Base-by-base conservation (phyloP, 2,888 invertebrate species). In the Drepana falcataria region DNA sequence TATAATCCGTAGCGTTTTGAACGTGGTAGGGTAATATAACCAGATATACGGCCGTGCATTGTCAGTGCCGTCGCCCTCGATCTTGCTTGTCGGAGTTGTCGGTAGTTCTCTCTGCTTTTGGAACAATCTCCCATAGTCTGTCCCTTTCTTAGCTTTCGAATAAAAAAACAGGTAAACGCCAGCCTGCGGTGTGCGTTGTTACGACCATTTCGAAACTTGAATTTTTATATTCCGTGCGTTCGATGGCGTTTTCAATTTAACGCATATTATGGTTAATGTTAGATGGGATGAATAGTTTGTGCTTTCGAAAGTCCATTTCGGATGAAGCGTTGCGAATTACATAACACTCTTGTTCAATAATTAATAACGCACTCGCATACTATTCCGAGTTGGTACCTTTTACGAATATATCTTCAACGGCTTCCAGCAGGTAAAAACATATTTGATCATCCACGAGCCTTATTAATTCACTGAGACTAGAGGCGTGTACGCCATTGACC, bases 41-140 rank as follows among this genome's bases (percentile, higher is more conserved):
- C 87, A 89, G 90, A 87, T 84, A 83, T 81, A 80, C 79, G 77
- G 79, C 81, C 83, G 81, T 89, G 90, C 88, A 89, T 89, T 90
- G 89, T 85, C 80, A 77, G 87, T 81, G 78, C 78, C 87, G 83
- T 87, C 87, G 87, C 84, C 85, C 86, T 80, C 83, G 77, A 81
- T 81, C 87, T 79, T 81, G 77, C 83, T 78, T 80, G 87, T 80
- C 81, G 81, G 77, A 73, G n/a, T n/a, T n/a, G n/a, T n/a, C n/a
- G n/a, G 72, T 77, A 73, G 78, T 79, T 77, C 76, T 79, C 79
- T 78, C 77, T 81, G 78, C 81, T 83, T 87, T 87, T 77, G 77
- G 81, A 81, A 82, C 81, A 79, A 75, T 75, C 44, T 69, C 64
- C 60, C 61, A 66, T 81, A 63, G 61, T 73, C 74, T 68, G 67